A percentile compares a stretch with the other conserved stretches of the same genome.
Evolutionary conservation across 2,888 invertebrate genomes (phyloP).

Genomic region (Synanthedon tipuliformis): DNA sequence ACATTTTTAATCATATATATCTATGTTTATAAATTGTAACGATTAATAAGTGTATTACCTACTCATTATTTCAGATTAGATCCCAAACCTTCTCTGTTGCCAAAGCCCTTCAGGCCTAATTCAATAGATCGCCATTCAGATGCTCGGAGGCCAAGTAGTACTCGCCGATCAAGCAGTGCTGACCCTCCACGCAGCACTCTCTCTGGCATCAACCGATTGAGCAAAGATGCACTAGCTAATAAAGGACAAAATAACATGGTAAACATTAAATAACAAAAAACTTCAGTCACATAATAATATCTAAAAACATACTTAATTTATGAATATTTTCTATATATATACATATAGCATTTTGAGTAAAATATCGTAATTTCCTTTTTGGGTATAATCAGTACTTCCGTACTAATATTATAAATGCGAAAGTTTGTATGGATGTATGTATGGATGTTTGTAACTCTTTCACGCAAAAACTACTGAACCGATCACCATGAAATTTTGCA

Average conservation of each 20-base stretch:
- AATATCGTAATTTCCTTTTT: no score
- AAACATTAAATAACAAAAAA: conserved; percentile 6
- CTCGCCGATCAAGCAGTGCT: conserved; percentile 49
- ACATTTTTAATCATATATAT: not conserved
- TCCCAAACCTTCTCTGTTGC: conserved; percentile 45
- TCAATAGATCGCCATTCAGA: conserved; percentile 54
- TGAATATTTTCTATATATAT: no score
- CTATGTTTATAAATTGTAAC: not conserved
- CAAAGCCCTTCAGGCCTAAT: conserved; percentile 41
- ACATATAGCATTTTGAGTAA: no score
- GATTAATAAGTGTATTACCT: not conserved
- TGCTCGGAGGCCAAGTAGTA: conserved; percentile 36
- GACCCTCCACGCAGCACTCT: conserved; percentile 41
- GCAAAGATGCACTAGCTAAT: conserved; percentile 49
- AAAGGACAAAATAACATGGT: conserved; percentile 42
- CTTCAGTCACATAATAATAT: no score
- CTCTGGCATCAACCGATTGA: conserved; percentile 25
- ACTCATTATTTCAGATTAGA: conserved; percentile 24
- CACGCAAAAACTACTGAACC: no score
- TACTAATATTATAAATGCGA: no score
- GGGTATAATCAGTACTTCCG: no score
- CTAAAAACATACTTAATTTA: no score
- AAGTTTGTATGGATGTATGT: no score
- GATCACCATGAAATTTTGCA: no score
- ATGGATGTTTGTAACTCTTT: no score